Evolutionary conservation across 2,888 invertebrate genomes (phyloP).

Genomic region (Trissoscelio sp.): DNA sequence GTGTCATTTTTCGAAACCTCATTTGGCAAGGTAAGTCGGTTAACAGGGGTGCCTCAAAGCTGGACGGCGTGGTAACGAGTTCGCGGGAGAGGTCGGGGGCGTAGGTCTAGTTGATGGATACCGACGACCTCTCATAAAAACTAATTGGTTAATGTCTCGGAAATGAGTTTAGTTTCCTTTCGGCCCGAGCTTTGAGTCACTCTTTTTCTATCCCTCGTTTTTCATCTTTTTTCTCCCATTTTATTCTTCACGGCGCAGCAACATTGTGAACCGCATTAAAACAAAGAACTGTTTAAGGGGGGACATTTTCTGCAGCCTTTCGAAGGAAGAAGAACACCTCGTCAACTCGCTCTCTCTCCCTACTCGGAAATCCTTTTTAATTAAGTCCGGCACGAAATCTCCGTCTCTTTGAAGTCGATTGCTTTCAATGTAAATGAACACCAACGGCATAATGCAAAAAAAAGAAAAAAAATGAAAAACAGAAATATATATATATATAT

Average conservation of each 20-base stretch:
- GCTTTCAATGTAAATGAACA: slow-evolving; percentile 17
- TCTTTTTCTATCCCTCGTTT: slow-evolving; percentile 63
- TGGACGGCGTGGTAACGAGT: slow-evolving; percentile 66
- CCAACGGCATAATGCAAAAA: slow-evolving; percentile 13
- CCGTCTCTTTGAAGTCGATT: slow-evolving; percentile 20
- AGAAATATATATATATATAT: no score
- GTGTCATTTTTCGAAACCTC: slow-evolving; percentile 52
- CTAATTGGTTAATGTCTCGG: slow-evolving; percentile 83
- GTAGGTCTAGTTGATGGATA: slow-evolving; percentile 77
- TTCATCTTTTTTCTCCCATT: slow-evolving; percentile 20
- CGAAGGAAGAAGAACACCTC: not conserved
- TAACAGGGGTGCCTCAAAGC: slow-evolving; percentile 69
- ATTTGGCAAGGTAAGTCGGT: slow-evolving; percentile 70
- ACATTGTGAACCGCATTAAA: slow-evolving; percentile 31
- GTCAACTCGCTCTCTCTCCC: not conserved
- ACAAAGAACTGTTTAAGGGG: slow-evolving; percentile 10
- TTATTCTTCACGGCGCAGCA: slow-evolving; percentile 16
- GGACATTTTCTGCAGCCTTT: not conserved
- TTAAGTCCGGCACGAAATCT: slow-evolving; percentile 12
- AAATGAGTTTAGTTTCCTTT: slow-evolving; percentile 83
- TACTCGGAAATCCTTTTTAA: slow-evolving; percentile 5
- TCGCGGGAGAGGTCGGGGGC: slow-evolving; percentile 38
- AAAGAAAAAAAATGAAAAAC: no score
- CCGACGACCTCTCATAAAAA: slow-evolving; percentile 82
- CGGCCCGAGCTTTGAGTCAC: slow-evolving; percentile 72